Evolutionary conservation across 2,888 invertebrate genomes (phyloP), one percentile per base, ranked within the genome.

Genomic region (Melanchra persicariae): DNA sequence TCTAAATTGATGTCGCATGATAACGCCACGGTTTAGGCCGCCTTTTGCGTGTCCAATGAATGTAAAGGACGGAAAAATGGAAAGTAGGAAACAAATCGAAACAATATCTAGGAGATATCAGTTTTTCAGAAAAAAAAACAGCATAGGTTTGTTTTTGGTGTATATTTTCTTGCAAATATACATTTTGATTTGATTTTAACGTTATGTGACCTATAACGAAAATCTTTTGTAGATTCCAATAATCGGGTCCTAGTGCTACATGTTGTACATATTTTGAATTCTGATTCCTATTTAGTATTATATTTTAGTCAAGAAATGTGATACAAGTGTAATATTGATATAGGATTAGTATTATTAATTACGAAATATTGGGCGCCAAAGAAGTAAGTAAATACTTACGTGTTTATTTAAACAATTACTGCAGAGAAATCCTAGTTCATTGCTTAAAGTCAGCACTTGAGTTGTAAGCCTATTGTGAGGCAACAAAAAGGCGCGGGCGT

Each of bases 261-360:
- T 64, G 63, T 26, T 58, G 19, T 62, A 51, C 40, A 49, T 70
- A 62, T 66, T 76, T 75, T 68, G 34, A 75, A 72, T 76, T 65
- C 9, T 55, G 68, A 78, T 85, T 82, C 82, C 83, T 85, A 79
- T 75, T 74, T 58, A 72, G 64, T 76, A 77, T 72, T 79, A 77
- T 19, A 70, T 69, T 77, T 78, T 78, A 85, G 85, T 86, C 74
- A 73, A 63, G 49, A 49, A 62, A 70, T 69, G 86, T 85, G 85
- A 86, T 86, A 74, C 75, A 34, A 75, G 65, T 78, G 51, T 45
- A 73, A 60, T 74, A 73, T 65, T 74, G 65, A 45, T 17, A 65
- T 67, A 22, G 58, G 12, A 57, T 45, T 80, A 55, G 67, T 80
- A 76, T 71, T 67, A 55, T 74, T 68, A 47, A 52, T 75, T 64